Conservation (phyloP, 2,888 invertebrate species). For the Plagiodera versicolora region DNA sequence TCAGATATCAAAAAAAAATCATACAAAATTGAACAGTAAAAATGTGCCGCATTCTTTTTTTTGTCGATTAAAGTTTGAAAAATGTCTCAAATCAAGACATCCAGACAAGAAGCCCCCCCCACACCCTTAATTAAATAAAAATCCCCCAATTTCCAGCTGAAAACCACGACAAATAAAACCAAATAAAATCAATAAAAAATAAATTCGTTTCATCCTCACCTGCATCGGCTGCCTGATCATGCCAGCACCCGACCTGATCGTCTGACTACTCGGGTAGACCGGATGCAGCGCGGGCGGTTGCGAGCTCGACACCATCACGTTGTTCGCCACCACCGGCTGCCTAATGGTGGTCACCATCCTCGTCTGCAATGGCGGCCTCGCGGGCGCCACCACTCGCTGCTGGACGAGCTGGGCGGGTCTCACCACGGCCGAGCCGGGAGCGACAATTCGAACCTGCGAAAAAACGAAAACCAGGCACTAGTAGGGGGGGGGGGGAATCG, state of each 20-base stretch:
- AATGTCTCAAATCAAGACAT: too few species aligned
- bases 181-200: not conserved
- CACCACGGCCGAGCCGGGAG: conserved; percentile 56
- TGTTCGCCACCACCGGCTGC: conserved; percentile 40
- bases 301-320: conserved; percentile 52
- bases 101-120: too few species aligned
- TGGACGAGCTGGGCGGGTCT: conserved; percentile 59
- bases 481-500: not conserved
- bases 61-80: too few species aligned
- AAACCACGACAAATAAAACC: not conserved
- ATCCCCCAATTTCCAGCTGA: too few species aligned
- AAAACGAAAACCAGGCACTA: too few species aligned
- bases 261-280: conserved; percentile 44
- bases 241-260: conserved; percentile 32
- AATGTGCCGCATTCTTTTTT: too few species aligned
- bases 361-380: conserved; percentile 46
- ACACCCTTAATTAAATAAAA: too few species aligned
- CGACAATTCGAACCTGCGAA: conserved; percentile 67
- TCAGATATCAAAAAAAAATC: too few species aligned
- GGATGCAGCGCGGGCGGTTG: conserved; percentile 56
- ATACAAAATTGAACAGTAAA: too few species aligned
- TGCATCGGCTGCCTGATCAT: conserved; percentile 40
- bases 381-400: conserved; percentile 60
- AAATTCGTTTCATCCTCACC: conserved; percentile 38
- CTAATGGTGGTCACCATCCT: conserved; percentile 53